Evolutionary conservation across 2,113 vertebrate genomes (phyloP), one percentile per base, ranked within the genome.

Genomic region (Ochotona curzoniae): DNA sequence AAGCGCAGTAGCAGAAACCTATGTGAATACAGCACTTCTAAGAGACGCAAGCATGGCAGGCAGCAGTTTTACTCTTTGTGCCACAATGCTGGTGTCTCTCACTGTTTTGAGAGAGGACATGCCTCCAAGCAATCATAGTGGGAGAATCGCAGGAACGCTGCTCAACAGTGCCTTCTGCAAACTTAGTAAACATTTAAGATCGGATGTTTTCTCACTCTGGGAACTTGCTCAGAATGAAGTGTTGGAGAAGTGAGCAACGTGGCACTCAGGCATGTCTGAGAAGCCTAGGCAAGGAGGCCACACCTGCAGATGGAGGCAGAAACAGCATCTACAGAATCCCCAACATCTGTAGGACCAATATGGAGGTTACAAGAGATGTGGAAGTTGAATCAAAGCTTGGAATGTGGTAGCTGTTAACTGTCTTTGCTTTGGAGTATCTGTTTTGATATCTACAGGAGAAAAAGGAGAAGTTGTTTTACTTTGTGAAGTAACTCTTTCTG

Each of bases 91-190:
- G 8, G 75, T 78, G 92, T 75, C 60, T 38, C 30, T 83, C 28
- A 21, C 30, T 75, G 70, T 84, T 28, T 49, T 86, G 17, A 89
- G n/a, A 82, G 28, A 71, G 85, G 32, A 84, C 83, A 74, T 8
- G 17, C 61, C 87, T 94, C 17, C 1, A 93, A 69, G 35, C 82
- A 88, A 91, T 91, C 51, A 91, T 80, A 81, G 64, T n/a, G 47
- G 21, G 64, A 91, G 30, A 38, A 54, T 26, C 61, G 35, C 4
- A 51, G 63, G 54, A 26, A 67, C 70, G 26, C 6, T 61, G 71
- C 18, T 26, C 32, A 89, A 54, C 18, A 60, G 20, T 47, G 76
- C 84, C 44, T 73, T 78, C 23, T 89, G 35, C 70, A 86, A 44
- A 11, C 85, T 69, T 89, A 26, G 61, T 21, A n/a, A 82, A 67